Evolutionary conservation across 1,140 invertebrate species (phyloP).

Genomic region (Zaprionus tsacasi): DNA sequence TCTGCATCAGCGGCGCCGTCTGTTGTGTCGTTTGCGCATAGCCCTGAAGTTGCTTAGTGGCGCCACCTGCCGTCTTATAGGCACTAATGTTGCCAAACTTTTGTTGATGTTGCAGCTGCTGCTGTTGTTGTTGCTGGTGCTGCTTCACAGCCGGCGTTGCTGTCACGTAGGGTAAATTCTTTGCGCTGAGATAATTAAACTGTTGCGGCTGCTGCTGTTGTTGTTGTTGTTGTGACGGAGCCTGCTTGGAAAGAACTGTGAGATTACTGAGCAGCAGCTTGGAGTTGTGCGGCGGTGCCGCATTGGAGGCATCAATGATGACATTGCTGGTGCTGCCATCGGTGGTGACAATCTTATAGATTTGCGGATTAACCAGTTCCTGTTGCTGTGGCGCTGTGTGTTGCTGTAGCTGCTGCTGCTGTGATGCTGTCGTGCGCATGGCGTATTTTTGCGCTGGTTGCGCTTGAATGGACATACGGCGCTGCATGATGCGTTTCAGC

Average conservation of each 20-base stretch:
- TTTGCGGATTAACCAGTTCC: conserved; percentile 77
- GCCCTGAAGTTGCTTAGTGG: conserved; percentile 51
- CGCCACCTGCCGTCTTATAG: conserved; percentile 48
- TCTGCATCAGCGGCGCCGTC: conserved; percentile 58
- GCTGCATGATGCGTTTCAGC: conserved; percentile 71
- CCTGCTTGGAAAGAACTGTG: conserved; percentile 77
- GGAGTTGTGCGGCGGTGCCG: conserved; percentile 68
- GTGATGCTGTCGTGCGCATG: conserved; percentile 58
- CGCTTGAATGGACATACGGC: conserved; percentile 67
- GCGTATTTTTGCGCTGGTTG: conserved; percentile 65
- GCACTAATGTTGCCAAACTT: conserved; percentile 62
- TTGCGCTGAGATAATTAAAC: conserved; percentile 70
- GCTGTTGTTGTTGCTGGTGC: conserved; percentile 64
- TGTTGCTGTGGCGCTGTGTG: conserved; percentile 44
- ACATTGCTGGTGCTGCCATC: conserved; percentile 78
- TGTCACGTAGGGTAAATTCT: conserved; percentile 69
- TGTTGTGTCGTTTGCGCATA: conserved; percentile 35
- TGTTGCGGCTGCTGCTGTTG: conserved; percentile 50
- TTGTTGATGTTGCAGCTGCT: conserved; percentile 54
- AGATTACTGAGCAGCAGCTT: conserved; percentile 80
- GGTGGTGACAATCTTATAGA: conserved; percentile 79
- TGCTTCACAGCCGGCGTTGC: conserved; percentile 56
- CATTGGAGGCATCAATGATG: conserved; percentile 70
- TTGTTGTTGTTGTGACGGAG: conserved; percentile 61
- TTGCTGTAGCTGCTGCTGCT: conserved; percentile 30